Conservation (phyloP, 1,140 invertebrate species). For the Polypedilum pembai region DNA sequence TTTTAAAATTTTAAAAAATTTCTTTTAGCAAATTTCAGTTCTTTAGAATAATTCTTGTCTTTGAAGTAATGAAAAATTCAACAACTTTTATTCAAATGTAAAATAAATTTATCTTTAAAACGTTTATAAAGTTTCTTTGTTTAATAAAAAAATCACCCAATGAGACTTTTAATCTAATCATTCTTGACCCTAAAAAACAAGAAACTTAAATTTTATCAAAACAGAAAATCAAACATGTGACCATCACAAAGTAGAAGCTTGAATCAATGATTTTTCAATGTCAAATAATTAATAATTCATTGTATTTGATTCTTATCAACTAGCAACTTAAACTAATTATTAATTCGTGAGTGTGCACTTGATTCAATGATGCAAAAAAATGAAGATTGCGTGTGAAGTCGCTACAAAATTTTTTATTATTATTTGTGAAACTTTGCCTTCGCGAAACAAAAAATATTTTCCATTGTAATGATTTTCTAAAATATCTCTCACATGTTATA, state of each 20-base stretch:
- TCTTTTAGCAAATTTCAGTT: too few relatives aligned
- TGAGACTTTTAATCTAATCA: too few relatives aligned
- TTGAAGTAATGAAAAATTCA: too few relatives aligned
- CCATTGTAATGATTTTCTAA: not conserved
- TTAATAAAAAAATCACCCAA: too few relatives aligned
- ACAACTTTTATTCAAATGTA: too few relatives aligned
- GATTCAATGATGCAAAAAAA: slow-evolving; percentile 4
- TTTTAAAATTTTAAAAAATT: too few relatives aligned
- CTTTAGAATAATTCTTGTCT: too few relatives aligned
- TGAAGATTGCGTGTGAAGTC: not conserved
- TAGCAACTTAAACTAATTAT: not conserved
- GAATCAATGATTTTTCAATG: not conserved
- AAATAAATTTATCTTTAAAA: too few relatives aligned
- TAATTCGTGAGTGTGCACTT: not conserved
- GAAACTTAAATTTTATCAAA: too few relatives aligned
- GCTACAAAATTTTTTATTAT: not conserved
- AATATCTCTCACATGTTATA: not conserved
- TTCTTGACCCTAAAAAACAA: too few relatives aligned
- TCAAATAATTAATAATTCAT: not conserved
- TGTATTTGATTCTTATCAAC: not conserved
- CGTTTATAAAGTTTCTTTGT: too few relatives aligned
- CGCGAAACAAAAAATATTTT: not conserved
- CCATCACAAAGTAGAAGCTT: not conserved
- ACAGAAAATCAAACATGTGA: not conserved
- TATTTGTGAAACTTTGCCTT: not conserved